A percentile compares a stretch with the other conserved stretches of the same genome.
These are phyloP conservation scores for Andrena praecox DNA, from an alignment of 2,888 invertebrate species.

Conservation along the genomic window DNA sequence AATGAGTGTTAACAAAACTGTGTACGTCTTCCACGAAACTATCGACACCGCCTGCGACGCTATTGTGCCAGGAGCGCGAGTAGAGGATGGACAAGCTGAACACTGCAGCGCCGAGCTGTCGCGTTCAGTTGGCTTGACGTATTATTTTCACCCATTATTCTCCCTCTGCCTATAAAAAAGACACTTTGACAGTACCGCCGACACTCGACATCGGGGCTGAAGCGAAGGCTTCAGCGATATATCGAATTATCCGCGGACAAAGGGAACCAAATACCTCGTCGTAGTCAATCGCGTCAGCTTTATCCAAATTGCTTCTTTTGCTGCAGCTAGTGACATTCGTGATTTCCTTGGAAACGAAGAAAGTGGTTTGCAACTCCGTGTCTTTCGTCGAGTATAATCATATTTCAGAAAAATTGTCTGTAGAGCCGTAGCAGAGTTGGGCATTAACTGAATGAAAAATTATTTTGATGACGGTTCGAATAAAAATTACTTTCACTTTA, in stretches of 20 bases:
- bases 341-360: background rate
- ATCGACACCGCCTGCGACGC: background rate
- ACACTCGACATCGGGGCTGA: constrained; percentile 37
- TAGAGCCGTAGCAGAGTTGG: too few species aligned
- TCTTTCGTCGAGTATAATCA: background rate
- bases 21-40: background rate
- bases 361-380: background rate
- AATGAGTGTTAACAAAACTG: background rate
- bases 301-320: constrained; percentile 5
- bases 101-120: constrained; percentile 74
- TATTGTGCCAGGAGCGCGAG: background rate
- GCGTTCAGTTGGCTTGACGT: constrained; percentile 74
- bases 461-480: too few species aligned
- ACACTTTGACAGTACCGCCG: constrained; percentile 27
- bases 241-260: constrained; percentile 42
- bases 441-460: too few species aligned
- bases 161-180: constrained; percentile 47
- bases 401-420: background rate
- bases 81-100: constrained; percentile 31
- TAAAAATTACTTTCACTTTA: too few species aligned
- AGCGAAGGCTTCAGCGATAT: constrained; percentile 29
- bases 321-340: background rate
- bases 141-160: constrained; percentile 77
- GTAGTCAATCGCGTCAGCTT: constrained; percentile 1
- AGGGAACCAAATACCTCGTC: constrained; percentile 21